Evolutionary conservation across 2,113 vertebrate genomes (phyloP).

Genomic region (Sula dactylatra): DNA sequence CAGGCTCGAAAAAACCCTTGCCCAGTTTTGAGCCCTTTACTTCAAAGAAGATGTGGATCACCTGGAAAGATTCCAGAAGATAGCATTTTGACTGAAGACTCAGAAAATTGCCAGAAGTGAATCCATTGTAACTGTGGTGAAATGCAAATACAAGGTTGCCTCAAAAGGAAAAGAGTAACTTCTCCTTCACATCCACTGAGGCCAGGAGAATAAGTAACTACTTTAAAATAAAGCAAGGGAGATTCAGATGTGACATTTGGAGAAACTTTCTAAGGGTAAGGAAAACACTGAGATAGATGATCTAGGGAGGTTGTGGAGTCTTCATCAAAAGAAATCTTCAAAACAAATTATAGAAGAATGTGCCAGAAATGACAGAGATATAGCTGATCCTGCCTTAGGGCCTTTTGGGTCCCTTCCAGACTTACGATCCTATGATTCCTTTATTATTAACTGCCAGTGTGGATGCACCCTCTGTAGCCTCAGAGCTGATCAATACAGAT

Average conservation of each 20-base stretch:
- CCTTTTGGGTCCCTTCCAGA: background rate
- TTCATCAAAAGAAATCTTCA: background rate
- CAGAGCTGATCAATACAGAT: background rate
- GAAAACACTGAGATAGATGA: background rate
- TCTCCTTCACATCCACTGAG: background rate
- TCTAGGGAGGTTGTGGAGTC: background rate
- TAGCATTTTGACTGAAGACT: background rate
- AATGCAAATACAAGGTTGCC: background rate
- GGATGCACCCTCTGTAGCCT: background rate
- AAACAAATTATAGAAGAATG: background rate
- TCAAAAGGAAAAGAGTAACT: background rate
- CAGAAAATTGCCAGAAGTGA: background rate
- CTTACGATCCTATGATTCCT: background rate
- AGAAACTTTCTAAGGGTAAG: background rate
- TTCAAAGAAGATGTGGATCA: background rate
- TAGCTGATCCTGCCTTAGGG: background rate
- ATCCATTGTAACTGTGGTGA: background rate
- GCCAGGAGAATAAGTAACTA: background rate
- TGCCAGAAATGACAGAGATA: background rate
- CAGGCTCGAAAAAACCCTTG: background rate
- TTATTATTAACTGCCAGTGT: background rate
- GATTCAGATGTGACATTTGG: background rate
- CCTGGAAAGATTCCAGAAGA: background rate
- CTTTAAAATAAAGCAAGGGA: background rate
- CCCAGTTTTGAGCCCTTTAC: background rate